A percentile compares a stretch with the other conserved stretches of the same genome.
These are phyloP conservation scores for Euplexia lucipara DNA, from an alignment of 2,888 invertebrate genomes.

Conservation along the genomic window DNA sequence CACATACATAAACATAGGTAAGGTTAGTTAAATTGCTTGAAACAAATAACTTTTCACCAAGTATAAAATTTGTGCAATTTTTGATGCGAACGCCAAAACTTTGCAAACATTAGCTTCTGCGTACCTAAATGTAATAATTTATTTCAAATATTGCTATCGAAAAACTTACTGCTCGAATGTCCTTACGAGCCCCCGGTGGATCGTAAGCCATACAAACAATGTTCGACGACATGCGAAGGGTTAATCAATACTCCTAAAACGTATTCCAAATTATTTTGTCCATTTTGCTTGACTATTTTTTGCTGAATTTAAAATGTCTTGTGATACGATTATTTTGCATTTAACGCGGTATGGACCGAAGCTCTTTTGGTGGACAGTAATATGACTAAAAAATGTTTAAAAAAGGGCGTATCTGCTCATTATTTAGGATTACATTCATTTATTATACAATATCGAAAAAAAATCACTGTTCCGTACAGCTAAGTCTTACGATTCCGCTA, in stretches of 20 bases:
- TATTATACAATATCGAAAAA: too few relatives aligned
- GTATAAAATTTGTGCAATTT: constrained; percentile 4
- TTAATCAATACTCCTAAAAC: constrained; percentile 5
- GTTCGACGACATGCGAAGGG: too few relatives aligned
- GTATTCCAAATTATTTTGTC: constrained; percentile 14
- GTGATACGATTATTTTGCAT: constrained; percentile 48
- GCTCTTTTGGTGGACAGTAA: constrained; percentile 42
- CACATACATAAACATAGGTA: constrained; percentile 7
- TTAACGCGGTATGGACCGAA: constrained; percentile 48
- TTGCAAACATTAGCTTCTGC: constrained; percentile 15
- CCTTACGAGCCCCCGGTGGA: too few relatives aligned
- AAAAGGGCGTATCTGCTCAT: constrained; percentile 19
- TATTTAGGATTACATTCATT: too few relatives aligned
- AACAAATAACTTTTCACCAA: neutral
- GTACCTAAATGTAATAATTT: constrained; percentile 19
- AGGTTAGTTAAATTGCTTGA: constrained; percentile 1
- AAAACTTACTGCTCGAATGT: too few relatives aligned
- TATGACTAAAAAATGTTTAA: constrained; percentile 21
- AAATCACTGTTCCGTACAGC: too few relatives aligned
- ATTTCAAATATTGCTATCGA: constrained; percentile 5
- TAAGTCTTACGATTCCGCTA: too few relatives aligned
- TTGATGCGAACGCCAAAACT: constrained; percentile 37
- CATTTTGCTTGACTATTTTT: neutral
- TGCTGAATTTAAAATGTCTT: constrained; percentile 6
- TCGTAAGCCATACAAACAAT: too few relatives aligned